Evolutionary conservation across 2,888 invertebrate species (phyloP).

Genomic region (Spicauda simplicius): DNA sequence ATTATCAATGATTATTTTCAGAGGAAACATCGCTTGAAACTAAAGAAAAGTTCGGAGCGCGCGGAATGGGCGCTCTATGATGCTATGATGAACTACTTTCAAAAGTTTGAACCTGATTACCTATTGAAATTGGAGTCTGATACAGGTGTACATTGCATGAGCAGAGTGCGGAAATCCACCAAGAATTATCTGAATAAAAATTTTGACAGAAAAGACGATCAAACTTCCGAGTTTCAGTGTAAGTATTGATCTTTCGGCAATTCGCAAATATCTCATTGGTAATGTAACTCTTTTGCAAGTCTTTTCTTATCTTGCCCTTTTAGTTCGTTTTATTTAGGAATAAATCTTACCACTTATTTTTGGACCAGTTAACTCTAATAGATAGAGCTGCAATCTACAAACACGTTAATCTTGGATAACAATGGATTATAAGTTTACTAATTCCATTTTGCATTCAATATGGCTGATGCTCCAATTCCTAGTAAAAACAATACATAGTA

Average conservation of each 20-base stretch:
- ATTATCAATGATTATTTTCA: constrained; percentile 45
- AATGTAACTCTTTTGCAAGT: too few relatives aligned
- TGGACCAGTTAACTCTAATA: too few relatives aligned
- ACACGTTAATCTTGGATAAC: too few relatives aligned
- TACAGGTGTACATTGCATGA: constrained; percentile 47
- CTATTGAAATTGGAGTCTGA: constrained; percentile 58
- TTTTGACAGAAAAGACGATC: constrained; percentile 52
- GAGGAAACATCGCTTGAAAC: constrained; percentile 70
- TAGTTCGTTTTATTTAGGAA: too few relatives aligned
- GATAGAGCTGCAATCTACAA: too few relatives aligned
- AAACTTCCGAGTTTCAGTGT: constrained; percentile 70
- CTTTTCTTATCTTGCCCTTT: too few relatives aligned
- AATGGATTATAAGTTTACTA: too few relatives aligned
- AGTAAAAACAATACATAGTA: too few relatives aligned
- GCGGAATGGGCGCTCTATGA: constrained; percentile 70
- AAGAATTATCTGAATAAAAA: constrained; percentile 42
- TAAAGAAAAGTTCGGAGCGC: constrained; percentile 56
- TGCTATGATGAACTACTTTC: constrained; percentile 61
- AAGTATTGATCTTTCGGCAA: constrained; percentile 48
- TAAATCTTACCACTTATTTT: too few relatives aligned
- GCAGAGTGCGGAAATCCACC: constrained; percentile 47
- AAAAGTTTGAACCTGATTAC: constrained; percentile 60
- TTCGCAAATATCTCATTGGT: too few relatives aligned
- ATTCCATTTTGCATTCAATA: too few relatives aligned
- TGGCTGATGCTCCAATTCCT: too few relatives aligned